Percentiles rank a stretch among this genome's conserved stretches.
Conservation (phyloP, 2,113 vertebrate genomes). For the Hyla sarda region DNA sequence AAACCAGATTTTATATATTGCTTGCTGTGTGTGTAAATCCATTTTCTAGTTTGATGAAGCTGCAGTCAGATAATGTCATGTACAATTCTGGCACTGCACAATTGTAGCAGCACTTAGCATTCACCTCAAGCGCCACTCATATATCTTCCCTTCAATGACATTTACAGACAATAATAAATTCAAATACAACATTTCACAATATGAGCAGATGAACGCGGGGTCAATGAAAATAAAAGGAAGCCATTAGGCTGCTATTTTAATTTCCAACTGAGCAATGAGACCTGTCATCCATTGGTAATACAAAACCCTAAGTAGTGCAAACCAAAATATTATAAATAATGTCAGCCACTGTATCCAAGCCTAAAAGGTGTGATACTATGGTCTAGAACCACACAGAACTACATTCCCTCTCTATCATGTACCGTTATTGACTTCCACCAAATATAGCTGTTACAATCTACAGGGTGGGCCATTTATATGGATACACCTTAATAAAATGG, state of each 20-base stretch:
- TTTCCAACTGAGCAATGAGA: not conserved
- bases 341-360: too few species aligned
- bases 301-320: not conserved
- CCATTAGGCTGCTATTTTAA: not conserved
- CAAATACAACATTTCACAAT: conserved; percentile 6
- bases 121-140: not conserved
- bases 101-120: not conserved
- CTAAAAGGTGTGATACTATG: too few species aligned
- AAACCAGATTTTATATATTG: not conserved
- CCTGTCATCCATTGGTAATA: not conserved
- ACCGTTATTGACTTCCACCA: too few species aligned
- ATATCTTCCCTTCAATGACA: not conserved
- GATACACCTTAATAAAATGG: too few species aligned
- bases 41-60: not conserved
- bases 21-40: not conserved
- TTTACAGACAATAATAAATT: conserved; percentile 17
- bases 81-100: not conserved
- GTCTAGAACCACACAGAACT: too few species aligned
- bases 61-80: not conserved
- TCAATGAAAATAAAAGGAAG: not conserved
- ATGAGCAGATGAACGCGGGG: not conserved
- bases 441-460: too few species aligned
- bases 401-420: too few species aligned
- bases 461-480: too few species aligned
- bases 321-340: not conserved